Base-by-base conservation (phyloP, 53 echinoderm and acorn worm species). In the Holothuria leucospilota region DNA sequence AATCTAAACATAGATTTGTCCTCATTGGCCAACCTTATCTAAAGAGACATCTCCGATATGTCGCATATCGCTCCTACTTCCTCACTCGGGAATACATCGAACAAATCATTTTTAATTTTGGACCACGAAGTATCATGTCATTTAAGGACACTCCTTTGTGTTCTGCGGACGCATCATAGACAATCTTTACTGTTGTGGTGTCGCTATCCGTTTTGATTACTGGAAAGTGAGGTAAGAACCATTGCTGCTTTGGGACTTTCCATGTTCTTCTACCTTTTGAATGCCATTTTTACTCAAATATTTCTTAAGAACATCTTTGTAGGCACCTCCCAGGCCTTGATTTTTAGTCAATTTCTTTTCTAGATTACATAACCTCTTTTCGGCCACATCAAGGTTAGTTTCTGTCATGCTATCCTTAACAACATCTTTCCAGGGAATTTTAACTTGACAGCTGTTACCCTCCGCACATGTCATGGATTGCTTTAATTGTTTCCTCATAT, bases 151-250 rank as follows among this genome's bases (percentile, higher is more conserved):
- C 58, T 6, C 62, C 61, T 8, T 30, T 14, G 29, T 14, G 61
- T 6, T 34, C 34, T 34, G 3, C 34, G 1, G 34, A 34, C 1
- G 34, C 34, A 34, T 34, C 34, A 34, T 34, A 60, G 14, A 81
- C 81, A 8, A 81, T 7, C 2, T 74, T 20, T 2, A 86, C 28
- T 40, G 74, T 88, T 23, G 85, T 70, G 42, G 59, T 60, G 34
- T 84, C 69, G 24, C 84, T 84, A 28, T 84, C n/a, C 13, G 3
- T 53, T 26, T 70, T 49, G 23, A 82, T 20, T 20, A 83, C 74
- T 59, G 84, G 89, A 59, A 80, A 81, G 59, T 88, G 83, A 9
- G 89, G 89, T 24, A 88, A 34, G 34, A 34, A 34, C 3, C 34
- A 34, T 34, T 34, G 34, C 34, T 34, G 34, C 3, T 3, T 34